Percentiles rank a stretch among this genome's conserved stretches.
phyloP scores from a whole-genome alignment of 1,140 invertebrate genomes.

The Harpegnathos saltator region DNA sequence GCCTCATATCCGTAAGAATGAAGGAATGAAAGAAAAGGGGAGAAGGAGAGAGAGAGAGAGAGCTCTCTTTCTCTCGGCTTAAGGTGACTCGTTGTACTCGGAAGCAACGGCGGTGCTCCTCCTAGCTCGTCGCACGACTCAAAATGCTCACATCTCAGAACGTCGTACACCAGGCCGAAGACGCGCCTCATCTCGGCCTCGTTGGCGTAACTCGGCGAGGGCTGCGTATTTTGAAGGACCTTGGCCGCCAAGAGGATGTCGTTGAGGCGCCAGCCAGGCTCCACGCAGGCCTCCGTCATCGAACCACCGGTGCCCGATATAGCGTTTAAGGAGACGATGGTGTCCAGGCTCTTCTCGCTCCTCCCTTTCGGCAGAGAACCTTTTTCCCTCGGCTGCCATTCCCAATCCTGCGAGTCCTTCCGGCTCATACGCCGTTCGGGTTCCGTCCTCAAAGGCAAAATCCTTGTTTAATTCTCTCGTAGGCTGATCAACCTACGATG shows the following conservation, averaged over 20 bases:
- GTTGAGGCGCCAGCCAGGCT: conserved; percentile 79
- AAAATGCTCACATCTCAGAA: conserved; percentile 92
- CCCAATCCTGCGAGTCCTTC: conserved; percentile 64
- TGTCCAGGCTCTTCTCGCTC: conserved; percentile 40
- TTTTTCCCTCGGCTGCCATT: conserved; percentile 76
- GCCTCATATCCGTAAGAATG: too few relatives aligned
- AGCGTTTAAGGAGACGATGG: conserved; percentile 14
- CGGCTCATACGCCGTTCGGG: background rate
- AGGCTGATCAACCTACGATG: background rate
- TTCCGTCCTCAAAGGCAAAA: conserved; percentile 35
- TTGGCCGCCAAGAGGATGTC: conserved; percentile 78
- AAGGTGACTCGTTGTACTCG: too few relatives aligned
- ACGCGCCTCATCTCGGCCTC: conserved; percentile 92
- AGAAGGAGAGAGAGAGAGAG: too few relatives aligned
- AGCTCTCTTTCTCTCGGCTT: too few relatives aligned
- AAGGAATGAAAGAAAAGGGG: too few relatives aligned
- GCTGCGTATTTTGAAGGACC: conserved; percentile 69
- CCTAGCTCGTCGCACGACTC: too few relatives aligned
- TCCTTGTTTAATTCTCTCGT: background rate
- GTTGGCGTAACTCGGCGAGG: conserved; percentile 82
- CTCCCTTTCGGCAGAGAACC: conserved; percentile 58
- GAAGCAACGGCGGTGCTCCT: too few relatives aligned
- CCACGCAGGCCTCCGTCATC: conserved; percentile 72
- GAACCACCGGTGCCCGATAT: conserved; percentile 55
- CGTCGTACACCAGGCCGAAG: conserved; percentile 92